Conservation (phyloP, 2,113 vertebrate species). For the Coptodon rendalli region DNA sequence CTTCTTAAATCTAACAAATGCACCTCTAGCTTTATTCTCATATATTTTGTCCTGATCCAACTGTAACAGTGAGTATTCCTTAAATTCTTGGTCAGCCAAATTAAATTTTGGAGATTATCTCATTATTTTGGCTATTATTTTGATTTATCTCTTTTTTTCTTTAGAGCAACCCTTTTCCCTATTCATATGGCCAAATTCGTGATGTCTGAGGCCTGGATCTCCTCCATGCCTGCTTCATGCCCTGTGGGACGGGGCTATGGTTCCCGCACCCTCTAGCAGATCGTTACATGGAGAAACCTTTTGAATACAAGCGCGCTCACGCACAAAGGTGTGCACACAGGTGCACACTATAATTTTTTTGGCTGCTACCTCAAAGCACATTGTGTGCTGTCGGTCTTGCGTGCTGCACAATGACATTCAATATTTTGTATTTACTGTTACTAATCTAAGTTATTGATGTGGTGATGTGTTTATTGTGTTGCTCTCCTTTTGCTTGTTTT, state of each 20-base stretch:
- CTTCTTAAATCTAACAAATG: not conserved
- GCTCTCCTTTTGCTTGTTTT: not conserved
- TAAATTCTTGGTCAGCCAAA: not conserved
- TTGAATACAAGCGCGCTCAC: too few relatives aligned
- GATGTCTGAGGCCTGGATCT: not conserved
- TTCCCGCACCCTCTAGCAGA: not conserved
- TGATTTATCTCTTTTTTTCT: not conserved
- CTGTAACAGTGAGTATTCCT: not conserved
- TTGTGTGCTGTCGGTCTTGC: not conserved
- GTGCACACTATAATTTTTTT: not conserved
- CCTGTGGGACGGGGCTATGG: fast-evolving
- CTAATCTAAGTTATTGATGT: not conserved
- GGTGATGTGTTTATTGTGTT: not conserved
- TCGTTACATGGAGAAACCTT: not conserved
- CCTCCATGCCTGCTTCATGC: not conserved
- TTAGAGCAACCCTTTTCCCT: not conserved
- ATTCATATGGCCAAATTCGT: not conserved
- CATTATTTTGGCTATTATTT: not conserved
- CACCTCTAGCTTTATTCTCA: not conserved
- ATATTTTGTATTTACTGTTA: not conserved
- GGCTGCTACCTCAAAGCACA: not conserved
- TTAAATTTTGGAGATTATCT: not conserved
- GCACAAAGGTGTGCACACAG: not conserved
- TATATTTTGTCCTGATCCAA: not conserved
- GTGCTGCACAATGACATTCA: not conserved